Evolutionary conservation across 2,888 invertebrate species (phyloP).

Genomic region (Amorpha juglandis): DNA sequence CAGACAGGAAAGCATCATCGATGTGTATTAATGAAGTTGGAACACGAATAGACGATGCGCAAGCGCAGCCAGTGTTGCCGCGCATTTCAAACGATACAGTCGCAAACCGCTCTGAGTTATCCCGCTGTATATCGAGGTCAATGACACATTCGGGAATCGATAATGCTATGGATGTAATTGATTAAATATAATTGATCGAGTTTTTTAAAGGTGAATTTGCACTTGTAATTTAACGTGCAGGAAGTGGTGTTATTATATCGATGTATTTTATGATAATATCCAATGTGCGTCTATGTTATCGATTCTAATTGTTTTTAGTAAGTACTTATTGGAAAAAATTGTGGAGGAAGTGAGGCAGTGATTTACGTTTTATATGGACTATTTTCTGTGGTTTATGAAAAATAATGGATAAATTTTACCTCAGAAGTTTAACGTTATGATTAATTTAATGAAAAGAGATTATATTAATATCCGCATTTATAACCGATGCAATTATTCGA

Average conservation of each 20-base stretch:
- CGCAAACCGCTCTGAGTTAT: conserved; percentile 54
- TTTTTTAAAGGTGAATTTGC: conserved; percentile 43
- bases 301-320: conserved; percentile 7
- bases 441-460: background rate
- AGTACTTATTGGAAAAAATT: background rate
- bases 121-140: conserved; percentile 58
- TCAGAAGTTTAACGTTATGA: background rate
- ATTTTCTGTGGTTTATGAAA: background rate
- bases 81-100: conserved; percentile 68
- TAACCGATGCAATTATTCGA: background rate
- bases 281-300: conserved; percentile 20
- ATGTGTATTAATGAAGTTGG: conserved; percentile 77
- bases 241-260: conserved; percentile 27
- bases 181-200: conserved; percentile 37
- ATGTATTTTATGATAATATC: background rate
- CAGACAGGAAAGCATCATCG: conserved; percentile 78
- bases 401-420: background rate
- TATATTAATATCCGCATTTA: background rate
- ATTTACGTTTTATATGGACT: no score
- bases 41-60: conserved; percentile 68
- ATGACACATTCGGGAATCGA: conserved; percentile 49
- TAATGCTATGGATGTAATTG: conserved; percentile 45
- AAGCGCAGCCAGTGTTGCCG: conserved; percentile 70
- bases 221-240: conserved; percentile 39
- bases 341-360: no score